Evolutionary conservation across 2,797 vertebrate genomes (phyloP), one percentile per base, ranked within the genome.

Genomic region (Phrynocephalus vlangalii): DNA sequence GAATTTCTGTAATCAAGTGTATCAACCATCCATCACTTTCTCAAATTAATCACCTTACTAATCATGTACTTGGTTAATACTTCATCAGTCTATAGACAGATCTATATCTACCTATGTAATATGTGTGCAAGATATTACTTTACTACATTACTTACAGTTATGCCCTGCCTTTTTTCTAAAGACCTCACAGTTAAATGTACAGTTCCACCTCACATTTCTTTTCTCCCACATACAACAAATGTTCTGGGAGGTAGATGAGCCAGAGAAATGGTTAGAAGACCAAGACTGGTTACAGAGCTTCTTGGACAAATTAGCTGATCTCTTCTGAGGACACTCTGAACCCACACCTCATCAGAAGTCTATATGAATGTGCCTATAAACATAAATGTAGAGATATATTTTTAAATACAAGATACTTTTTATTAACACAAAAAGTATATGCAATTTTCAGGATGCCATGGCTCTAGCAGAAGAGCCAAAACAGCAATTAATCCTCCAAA

Each of bases 401-500:
- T 7, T 28, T n/a, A 77, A 86, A 8, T 60, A 68, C 83, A 79
- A 92, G 93, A 67, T 13, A 86, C 89, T 38, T 0, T 3, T 88
- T 93, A 93, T 89, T 79, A 2, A 0, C 86, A 75, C 79, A 86
- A 85, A 33, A 94, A 81, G 33, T 26, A 30, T 81, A 28, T 90
- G 80, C 24, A 73, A 52, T 89, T 92, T 93, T 67, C 0, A 9
- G 83, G 87, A 81, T 92, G 86, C 88, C 91, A 83, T 1, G 20
- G 79, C 79, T 91, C 77, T 81, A 84, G 90, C 84, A 92, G 93
- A 94, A 92, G 91, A 91, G 90, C 89, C 3, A 0, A 86, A 78
- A 90, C 88, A 91, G 87, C 86, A 85, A 92, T 94, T 94, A 93
- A 93, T 92, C 88, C 84, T 73, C 83, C 76, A 88, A 91, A 94